phyloP scores from a whole-genome alignment of 2,113 vertebrate genomes.

The Cynoglossus semilaevis region DNA sequence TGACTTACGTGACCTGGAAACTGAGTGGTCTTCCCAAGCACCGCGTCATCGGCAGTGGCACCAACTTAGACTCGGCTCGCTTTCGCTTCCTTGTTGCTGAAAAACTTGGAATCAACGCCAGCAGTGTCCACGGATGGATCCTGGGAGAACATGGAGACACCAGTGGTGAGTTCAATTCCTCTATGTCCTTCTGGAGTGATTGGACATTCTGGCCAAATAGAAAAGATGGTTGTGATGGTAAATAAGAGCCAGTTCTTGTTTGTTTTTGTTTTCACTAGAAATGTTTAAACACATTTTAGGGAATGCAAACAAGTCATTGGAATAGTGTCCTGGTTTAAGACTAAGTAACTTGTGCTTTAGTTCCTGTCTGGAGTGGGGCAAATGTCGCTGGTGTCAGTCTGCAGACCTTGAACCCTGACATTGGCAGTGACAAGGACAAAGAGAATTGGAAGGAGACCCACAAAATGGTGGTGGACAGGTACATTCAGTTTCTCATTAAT shows the following conservation, averaged over 20 bases:
- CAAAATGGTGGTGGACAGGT: constrained; percentile 94
- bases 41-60: constrained; percentile 94
- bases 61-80: constrained; percentile 93
- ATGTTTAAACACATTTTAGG: no score
- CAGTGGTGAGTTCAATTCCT: constrained; percentile 81
- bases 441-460: constrained; percentile 94
- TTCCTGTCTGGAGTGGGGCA: constrained; percentile 94
- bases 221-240: not conserved
- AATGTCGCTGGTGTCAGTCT: constrained; percentile 92
- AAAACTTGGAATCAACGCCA: constrained; percentile 87
- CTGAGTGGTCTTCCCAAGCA: constrained; percentile 92
- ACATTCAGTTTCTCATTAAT: not conserved
- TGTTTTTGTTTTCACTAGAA: no score
- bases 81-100: constrained; percentile 92
- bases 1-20: constrained; percentile 97
- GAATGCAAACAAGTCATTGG: no score
- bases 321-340: no score
- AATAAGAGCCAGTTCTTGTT: no score
- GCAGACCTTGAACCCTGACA: constrained; percentile 87
- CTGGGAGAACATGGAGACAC: constrained; percentile 96
- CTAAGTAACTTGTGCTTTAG: constrained; percentile 64
- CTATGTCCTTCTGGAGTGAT: not conserved
- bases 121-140: constrained; percentile 94
- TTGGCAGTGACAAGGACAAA: constrained; percentile 83
- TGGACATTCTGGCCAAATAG: not conserved